Evolutionary conservation across 2,797 vertebrate species (phyloP).

Genomic region (Artibeus jamaicensis): DNA sequence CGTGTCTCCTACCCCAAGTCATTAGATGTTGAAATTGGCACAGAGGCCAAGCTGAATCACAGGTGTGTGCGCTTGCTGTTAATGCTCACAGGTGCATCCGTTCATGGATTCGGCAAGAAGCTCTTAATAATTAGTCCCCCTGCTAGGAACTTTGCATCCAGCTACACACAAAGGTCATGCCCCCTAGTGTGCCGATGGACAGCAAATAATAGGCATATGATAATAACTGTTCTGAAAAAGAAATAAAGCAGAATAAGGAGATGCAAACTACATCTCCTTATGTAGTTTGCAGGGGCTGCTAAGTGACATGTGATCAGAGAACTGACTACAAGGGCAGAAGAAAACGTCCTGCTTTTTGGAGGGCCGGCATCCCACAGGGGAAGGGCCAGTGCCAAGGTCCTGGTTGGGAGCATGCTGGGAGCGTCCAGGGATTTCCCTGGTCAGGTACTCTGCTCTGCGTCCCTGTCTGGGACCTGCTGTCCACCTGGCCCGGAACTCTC

Average conservation of each 20-base stretch:
- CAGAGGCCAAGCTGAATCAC: background rate
- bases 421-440: background rate
- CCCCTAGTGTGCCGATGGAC: background rate
- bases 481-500: background rate
- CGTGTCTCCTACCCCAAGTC: background rate
- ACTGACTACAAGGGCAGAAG: background rate
- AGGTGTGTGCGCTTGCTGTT: background rate
- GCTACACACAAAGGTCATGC: background rate
- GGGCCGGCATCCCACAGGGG: background rate
- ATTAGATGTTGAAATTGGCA: background rate
- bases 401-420: too few species aligned
- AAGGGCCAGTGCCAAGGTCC: background rate
- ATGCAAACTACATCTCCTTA: background rate
- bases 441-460: background rate
- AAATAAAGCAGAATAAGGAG: background rate
- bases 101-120: background rate
- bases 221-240: background rate
- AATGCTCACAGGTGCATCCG: background rate
- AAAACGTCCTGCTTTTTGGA: background rate
- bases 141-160: background rate
- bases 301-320: background rate
- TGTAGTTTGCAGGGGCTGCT: too few species aligned
- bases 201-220: background rate
- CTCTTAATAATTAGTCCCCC: background rate
- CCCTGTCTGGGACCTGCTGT: background rate